Conservation (phyloP, 2,113 vertebrate species). For the Bos javanicus region DNA sequence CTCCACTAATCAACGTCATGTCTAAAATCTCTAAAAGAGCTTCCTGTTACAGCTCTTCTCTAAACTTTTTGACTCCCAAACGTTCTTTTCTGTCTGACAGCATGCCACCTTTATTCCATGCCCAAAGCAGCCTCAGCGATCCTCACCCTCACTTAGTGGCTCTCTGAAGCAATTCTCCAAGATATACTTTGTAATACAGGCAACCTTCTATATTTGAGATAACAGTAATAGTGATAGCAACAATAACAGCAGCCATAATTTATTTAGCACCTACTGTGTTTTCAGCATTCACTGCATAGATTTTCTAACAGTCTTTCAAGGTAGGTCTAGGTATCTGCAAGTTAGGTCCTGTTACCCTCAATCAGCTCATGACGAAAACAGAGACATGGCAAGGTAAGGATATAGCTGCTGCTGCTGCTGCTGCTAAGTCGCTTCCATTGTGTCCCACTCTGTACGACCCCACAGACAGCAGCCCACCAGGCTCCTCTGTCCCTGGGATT, state of each 20-base stretch:
- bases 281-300: not conserved
- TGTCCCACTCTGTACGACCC: not conserved
- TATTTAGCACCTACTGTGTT: not conserved
- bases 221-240: not conserved
- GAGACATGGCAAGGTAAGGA: not conserved
- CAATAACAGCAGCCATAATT: not conserved
- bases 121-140: not conserved
- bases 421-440: not conserved
- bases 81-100: not conserved
- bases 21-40: not conserved
- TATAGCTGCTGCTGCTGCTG: not conserved
- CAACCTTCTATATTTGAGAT: not conserved
- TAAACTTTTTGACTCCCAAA: constrained; percentile 16
- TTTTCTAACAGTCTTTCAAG: not conserved
- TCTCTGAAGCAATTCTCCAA: not conserved
- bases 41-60: not conserved
- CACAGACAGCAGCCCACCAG: not conserved
- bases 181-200: not conserved
- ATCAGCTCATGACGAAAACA: not conserved
- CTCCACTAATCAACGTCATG: not conserved
- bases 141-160: not conserved
- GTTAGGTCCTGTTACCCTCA: not conserved
- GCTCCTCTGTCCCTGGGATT: not conserved
- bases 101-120: not conserved
- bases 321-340: not conserved